These are phyloP conservation scores for Typhlomys cinereus DNA, from an alignment of 2,113 vertebrate species.

Conservation along the genomic window DNA sequence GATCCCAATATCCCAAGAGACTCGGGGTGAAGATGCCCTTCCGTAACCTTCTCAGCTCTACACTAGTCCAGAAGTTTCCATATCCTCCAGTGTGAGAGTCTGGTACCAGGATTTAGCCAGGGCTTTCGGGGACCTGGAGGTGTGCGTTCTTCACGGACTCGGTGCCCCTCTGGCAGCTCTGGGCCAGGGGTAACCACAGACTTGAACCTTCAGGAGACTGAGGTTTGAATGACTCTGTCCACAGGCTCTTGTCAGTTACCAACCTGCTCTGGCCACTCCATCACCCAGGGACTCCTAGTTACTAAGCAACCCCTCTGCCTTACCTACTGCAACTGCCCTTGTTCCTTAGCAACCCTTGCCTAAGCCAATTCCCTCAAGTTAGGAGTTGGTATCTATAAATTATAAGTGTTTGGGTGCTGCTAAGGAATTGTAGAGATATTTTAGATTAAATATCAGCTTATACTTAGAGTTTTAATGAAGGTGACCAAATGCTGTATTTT, in stretches of 20 bases:
- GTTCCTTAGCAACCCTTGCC: constrained; percentile 78
- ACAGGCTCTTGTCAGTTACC: constrained; percentile 36
- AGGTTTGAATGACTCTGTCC: not conserved
- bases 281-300: constrained; percentile 65
- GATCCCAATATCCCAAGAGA: not conserved
- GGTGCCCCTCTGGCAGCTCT: not conserved
- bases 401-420: constrained; percentile 56
- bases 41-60: not conserved
- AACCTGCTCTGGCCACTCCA: constrained; percentile 61
- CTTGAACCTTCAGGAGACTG: not conserved
- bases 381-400: constrained; percentile 44
- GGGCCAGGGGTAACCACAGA: not conserved
- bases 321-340: constrained; percentile 58
- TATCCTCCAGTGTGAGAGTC: not conserved
- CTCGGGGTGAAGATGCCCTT: not conserved
- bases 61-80: not conserved
- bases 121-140: not conserved
- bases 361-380: constrained; percentile 62
- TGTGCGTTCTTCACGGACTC: not conserved
- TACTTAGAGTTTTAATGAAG: not conserved
- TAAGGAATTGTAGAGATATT: constrained; percentile 8
- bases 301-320: constrained; percentile 75
- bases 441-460: constrained; percentile 11
- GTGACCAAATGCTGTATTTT: not conserved
- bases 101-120: not conserved